Base-by-base conservation (phyloP, 2,888 invertebrate genomes). In the Cheilosia vulpina region DNA sequence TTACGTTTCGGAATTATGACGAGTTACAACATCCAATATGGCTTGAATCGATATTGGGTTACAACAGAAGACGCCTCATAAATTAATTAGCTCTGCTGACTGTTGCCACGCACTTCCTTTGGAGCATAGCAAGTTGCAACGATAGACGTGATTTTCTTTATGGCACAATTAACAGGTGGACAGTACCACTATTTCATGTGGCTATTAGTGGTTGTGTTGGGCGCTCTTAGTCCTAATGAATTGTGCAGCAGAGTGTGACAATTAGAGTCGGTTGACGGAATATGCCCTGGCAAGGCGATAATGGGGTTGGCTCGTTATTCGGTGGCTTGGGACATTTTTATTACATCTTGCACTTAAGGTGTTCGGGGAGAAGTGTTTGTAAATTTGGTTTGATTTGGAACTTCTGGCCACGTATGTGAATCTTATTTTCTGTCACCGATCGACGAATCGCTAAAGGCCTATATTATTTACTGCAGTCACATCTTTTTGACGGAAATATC, bases 1-100 rank as follows among this genome's bases (percentile, higher is more conserved):
- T 79, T 72, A 83, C 78, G 62, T 78, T 72, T 55, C 57, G 68
- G 24, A 50, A 34, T 66, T 50, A 60, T 60, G 60, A 72, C 53
- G 47, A 77, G 45, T 66, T 52, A 52, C 34, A 55, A 13, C 15
- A 38, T 71, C n/a, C 38, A 21, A 11, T 3, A 2, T 21, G 24
- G 38, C 31, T 6, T 21, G 45, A 50, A 34, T 34, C 27, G 17
- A 47, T 63, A 19, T 34, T 6, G 19, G 31, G 47, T 34, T 24
- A 31, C 13, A 13, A 6, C 9, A 17, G 21, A 21, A 21, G 55
- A 75, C 15, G 57, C n/a, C 19, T 71, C 68, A 50, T 81, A 63
- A 81, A 69, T 63, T 63, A 17, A 31, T 63, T 73, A 68, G 62
- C 72, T 55, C 19, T 47, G n/a, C 17, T 7, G 19, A 19, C 7